phyloP scores from a whole-genome alignment of 1,140 invertebrate species.

The Papilio helenus region DNA sequence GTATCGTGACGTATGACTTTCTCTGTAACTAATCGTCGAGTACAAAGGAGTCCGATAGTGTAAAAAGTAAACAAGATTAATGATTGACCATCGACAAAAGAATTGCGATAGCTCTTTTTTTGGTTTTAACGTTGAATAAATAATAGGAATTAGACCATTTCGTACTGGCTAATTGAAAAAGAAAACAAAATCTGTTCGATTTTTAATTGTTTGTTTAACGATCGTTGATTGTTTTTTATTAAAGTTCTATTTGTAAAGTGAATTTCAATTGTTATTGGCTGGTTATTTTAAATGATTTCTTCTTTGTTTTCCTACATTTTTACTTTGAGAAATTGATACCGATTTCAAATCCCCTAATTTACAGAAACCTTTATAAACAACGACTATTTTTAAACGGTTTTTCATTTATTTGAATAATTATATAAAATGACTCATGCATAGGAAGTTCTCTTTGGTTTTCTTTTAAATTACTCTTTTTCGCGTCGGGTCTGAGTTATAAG shows the following conservation, averaged over 20 bases:
- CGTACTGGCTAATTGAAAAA: not conserved
- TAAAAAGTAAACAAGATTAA: constrained; percentile 7
- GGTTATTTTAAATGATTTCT: not conserved
- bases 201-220: not conserved
- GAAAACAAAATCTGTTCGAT: not conserved
- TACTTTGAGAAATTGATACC: too few relatives aligned
- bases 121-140: not conserved
- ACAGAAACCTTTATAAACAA: too few relatives aligned
- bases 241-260: not conserved
- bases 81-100: not conserved
- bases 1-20: constrained; percentile 6
- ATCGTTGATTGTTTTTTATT: not conserved
- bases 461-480: too few relatives aligned
- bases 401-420: too few relatives aligned
- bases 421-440: too few relatives aligned
- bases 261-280: not conserved
- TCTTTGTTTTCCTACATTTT: not conserved
- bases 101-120: not conserved
- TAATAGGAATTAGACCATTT: not conserved
- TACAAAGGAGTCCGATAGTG: not conserved
- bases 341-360: too few relatives aligned
- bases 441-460: too few relatives aligned
- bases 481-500: too few relatives aligned
- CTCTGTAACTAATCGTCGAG: not conserved
- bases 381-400: too few relatives aligned